These are phyloP conservation scores for Yponomeuta evonymella DNA, from an alignment of 2,888 invertebrate species.

Conservation along the genomic window DNA sequence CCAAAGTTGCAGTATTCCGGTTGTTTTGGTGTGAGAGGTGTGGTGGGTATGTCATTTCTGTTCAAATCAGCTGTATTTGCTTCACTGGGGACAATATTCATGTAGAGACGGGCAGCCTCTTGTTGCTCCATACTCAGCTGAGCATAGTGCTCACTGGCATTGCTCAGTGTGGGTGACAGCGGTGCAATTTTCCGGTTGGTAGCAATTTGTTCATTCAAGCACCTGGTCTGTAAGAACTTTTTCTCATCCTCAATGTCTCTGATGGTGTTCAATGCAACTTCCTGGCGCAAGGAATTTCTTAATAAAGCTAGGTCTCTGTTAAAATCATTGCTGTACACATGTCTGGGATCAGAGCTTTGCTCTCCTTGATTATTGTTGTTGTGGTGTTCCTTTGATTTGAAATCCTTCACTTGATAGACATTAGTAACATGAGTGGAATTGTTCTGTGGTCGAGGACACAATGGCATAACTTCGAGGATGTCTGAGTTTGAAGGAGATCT, in stretches of 20 bases:
- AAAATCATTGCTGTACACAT: constrained; percentile 65
- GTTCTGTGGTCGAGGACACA: constrained; percentile 59
- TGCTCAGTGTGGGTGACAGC: constrained; percentile 63
- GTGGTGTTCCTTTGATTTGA: constrained; percentile 68
- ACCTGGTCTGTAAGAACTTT: constrained; percentile 50
- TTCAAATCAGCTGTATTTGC: constrained; percentile 32
- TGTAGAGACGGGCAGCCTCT: constrained; percentile 55
- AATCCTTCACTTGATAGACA: constrained; percentile 72
- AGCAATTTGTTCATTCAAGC: constrained; percentile 41
- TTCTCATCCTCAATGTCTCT: constrained; percentile 63
- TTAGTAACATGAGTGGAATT: constrained; percentile 64
- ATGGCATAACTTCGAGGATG: constrained; percentile 71
- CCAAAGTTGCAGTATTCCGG: constrained; percentile 60
- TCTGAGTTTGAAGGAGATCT: constrained; percentile 74
- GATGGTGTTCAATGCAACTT: constrained; percentile 52
- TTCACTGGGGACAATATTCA: constrained; percentile 60
- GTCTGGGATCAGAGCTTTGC: constrained; percentile 36
- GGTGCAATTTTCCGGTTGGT: constrained; percentile 34
- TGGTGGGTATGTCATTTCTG: constrained; percentile 48
- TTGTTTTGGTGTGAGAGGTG: constrained; percentile 58
- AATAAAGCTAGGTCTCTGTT: constrained; percentile 62
- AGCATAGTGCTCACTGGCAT: constrained; percentile 67
- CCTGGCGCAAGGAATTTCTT: constrained; percentile 52
- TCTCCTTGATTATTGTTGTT: constrained; percentile 61
- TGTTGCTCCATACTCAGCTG: constrained; percentile 60